A percentile compares a stretch with the other conserved stretches of the same genome.
These are phyloP conservation scores for Drosophila quadrilineata DNA, from an alignment of 1,140 invertebrate genomes.

Conservation along the genomic window DNA sequence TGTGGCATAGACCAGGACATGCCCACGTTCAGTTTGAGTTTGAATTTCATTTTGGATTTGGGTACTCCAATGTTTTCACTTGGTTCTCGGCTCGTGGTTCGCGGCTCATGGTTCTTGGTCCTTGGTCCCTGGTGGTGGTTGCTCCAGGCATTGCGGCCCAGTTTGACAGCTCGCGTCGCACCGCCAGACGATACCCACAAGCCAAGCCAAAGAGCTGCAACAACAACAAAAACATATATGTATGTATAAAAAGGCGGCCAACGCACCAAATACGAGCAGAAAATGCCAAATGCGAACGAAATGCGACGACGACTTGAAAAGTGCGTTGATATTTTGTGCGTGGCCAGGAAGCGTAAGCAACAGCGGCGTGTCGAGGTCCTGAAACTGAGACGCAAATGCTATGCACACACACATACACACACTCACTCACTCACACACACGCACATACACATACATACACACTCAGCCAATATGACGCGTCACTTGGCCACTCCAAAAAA, in stretches of 20 bases:
- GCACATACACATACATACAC: too few relatives aligned
- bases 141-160: conserved; percentile 27
- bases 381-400: conserved; percentile 58
- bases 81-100: too few relatives aligned
- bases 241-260: conserved; percentile 37
- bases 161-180: conserved; percentile 39
- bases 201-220: too few relatives aligned
- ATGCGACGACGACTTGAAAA: conserved; percentile 66
- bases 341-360: conserved; percentile 65
- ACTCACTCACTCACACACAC: too few relatives aligned
- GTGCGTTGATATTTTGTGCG: conserved; percentile 78
- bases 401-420: too few relatives aligned
- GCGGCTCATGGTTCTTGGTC: neutral
- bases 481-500: neutral
- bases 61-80: too few relatives aligned
- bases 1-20: conserved; percentile 12
- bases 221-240: too few relatives aligned
- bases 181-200: conserved; percentile 77
- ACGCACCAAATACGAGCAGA: conserved; percentile 53
- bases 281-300: conserved; percentile 18
- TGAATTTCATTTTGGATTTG: conserved; percentile 15
- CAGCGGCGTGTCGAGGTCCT: conserved; percentile 22
- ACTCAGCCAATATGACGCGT: neutral
- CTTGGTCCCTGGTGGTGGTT: conserved; percentile 39
- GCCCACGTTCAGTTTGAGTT: conserved; percentile 6